Percentiles rank a stretch among this genome's conserved stretches.
Conservation (phyloP, 2,113 vertebrate genomes). For the Cairina moschata region DNA sequence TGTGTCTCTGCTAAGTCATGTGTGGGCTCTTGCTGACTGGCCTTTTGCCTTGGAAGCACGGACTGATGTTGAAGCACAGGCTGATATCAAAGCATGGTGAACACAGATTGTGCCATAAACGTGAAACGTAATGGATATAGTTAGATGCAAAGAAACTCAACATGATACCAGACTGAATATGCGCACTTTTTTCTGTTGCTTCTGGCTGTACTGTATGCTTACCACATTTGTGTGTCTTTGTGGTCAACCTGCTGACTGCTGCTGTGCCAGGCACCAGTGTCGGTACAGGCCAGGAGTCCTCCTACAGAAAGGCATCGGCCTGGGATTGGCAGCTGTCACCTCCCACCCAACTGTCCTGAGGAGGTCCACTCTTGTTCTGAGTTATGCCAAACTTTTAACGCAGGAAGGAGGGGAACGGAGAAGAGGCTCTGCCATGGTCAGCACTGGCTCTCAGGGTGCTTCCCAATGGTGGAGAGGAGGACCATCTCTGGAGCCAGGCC, state of each 20-base stretch:
- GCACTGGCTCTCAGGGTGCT: background rate
- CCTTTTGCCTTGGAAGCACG: background rate
- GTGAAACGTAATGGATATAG: background rate
- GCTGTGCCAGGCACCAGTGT: background rate
- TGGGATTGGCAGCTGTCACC: background rate
- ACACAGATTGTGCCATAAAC: background rate
- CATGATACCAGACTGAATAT: background rate
- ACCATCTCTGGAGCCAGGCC: background rate
- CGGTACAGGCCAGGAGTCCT: background rate
- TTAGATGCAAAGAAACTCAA: background rate
- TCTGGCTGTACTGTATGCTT: background rate
- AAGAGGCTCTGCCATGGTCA: background rate
- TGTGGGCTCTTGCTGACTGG: background rate
- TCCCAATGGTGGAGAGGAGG: background rate
- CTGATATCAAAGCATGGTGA: background rate
- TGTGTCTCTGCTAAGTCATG: background rate
- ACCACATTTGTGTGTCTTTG: background rate
- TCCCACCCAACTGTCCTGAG: background rate
- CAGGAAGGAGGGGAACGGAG: background rate
- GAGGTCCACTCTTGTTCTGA: background rate
- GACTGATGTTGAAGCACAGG: background rate
- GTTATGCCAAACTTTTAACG: background rate
- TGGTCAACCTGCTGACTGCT: background rate
- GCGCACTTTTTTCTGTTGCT: background rate
- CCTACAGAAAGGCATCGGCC: background rate